A percentile compares a stretch with the other conserved stretches of the same genome.
Evolutionary conservation across 2,888 invertebrate species (phyloP).

Genomic region (Dendrolimus houi): DNA sequence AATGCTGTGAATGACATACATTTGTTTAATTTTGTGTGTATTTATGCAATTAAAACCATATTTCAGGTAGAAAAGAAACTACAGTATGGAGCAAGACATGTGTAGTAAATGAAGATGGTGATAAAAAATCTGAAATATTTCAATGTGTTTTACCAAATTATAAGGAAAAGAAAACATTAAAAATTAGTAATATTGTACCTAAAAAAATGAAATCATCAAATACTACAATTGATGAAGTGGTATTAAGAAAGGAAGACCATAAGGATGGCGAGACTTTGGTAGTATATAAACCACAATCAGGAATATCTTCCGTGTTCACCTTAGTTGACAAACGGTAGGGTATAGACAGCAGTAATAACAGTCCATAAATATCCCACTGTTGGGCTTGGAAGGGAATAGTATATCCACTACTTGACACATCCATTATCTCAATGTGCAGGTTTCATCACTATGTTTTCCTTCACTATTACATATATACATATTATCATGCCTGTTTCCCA

Average conservation of each 20-base stretch:
- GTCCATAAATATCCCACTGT: too few species aligned
- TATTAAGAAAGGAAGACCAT: slow-evolving; percentile 39
- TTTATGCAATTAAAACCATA: not conserved
- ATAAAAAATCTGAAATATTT: slow-evolving; percentile 46
- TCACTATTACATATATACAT: too few species aligned
- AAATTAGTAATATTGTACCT: slow-evolving; percentile 15
- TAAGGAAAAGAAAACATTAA: slow-evolving; percentile 42
- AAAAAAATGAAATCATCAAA: slow-evolving; percentile 16
- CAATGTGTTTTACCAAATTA: slow-evolving; percentile 52
- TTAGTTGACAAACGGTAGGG: slow-evolving; percentile 24
- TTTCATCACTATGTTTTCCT: too few species aligned
- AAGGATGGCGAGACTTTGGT: slow-evolving; percentile 47
- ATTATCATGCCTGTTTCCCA: too few species aligned
- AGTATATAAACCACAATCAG: slow-evolving; percentile 44
- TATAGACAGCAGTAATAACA: too few species aligned
- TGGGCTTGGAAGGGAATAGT: too few species aligned
- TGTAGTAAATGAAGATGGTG: slow-evolving; percentile 35
- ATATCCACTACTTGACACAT: too few species aligned
- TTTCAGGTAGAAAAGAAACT: slow-evolving; percentile 37
- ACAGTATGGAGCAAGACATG: slow-evolving; percentile 48
- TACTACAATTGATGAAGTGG: slow-evolving; percentile 27
- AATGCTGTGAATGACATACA: not conserved
- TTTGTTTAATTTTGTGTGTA: too few species aligned
- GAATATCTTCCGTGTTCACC: slow-evolving; percentile 43
- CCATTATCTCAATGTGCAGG: too few species aligned